Conservation (phyloP, 2,888 invertebrate species). For the Polietes domitor region DNA sequence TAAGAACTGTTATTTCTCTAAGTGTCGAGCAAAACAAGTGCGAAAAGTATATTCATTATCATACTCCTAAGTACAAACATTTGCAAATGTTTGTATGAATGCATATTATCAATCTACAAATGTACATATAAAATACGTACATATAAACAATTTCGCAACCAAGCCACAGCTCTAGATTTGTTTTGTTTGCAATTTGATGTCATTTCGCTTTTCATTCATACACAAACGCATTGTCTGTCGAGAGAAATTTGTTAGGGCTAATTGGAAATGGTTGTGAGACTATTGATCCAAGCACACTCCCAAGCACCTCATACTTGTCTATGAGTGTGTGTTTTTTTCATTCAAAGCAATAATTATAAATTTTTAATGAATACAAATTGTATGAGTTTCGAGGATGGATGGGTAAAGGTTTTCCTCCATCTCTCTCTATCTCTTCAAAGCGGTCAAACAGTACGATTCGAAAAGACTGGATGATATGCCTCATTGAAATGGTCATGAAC, state of each 20-base stretch:
- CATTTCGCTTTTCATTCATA: background rate
- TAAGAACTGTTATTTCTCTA: background rate
- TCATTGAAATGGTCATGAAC: slow-evolving; percentile 26
- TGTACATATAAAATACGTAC: background rate
- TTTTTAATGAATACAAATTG: slow-evolving; percentile 20
- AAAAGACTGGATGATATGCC: background rate
- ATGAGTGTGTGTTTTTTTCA: slow-evolving; percentile 2
- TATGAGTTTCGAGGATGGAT: background rate
- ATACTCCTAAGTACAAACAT: background rate
- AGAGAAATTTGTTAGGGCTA: slow-evolving; percentile 45
- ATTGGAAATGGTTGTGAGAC: slow-evolving; percentile 37
- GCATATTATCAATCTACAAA: no score
- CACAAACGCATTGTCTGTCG: background rate
- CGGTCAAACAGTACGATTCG: background rate
- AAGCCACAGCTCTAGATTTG: background rate
- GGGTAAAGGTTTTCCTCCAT: background rate
- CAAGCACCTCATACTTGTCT: background rate
- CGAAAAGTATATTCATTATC: background rate
- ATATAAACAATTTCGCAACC: background rate
- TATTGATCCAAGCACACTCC: slow-evolving; percentile 26
- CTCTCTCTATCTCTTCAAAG: background rate
- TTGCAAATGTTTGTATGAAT: background rate
- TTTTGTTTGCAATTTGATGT: background rate
- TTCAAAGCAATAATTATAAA: background rate
- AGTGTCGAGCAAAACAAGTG: background rate